Base-by-base conservation (phyloP, 2,888 invertebrate genomes). In the Aleiodes alternator region DNA sequence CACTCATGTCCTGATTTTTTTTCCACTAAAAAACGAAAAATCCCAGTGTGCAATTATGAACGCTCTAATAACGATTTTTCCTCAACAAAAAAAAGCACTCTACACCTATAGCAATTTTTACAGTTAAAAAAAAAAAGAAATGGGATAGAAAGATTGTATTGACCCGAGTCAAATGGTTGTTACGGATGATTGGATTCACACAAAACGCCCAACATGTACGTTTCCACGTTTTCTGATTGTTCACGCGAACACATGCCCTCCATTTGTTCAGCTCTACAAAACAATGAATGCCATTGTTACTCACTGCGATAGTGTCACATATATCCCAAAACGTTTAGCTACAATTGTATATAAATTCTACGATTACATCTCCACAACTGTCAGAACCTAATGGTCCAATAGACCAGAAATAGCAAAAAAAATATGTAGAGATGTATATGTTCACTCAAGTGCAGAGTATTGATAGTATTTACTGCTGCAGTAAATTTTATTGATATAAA, bases 271-370 rank as follows among this genome's bases (percentile, higher is more conserved):
- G 29, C 29, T 48, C 69, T 16, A 70, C 43, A 57, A 71, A 55
- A 75, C 72, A 69, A 79, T 79, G 72, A 77, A 76, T 74, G 70
- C 73, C 76, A 72, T 57, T 7, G 53, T 38, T 11, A 59, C 70
- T 64, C 66, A 56, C 16, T 48, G 29, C 64, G 64, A 59, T 72
- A 69, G 43, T 74, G 66, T 76, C 38, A 66, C 74, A 68, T 61
- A 68, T 51, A 23, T 59, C 23, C 38, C 55, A 55, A 55, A 53
- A 50, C 31, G n/a, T 64, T 64, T 71, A 64, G 56, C 71, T 55
- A 61, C 50, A 59, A 34, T 43, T 66, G 38, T 29, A 56, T 55
- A 77, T 72, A 76, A 69, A 77, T 76, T 73, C 57, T 57, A 50
- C 76, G 61, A 76, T 78, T 73, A 71, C 53, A 72, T 76, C 68